phyloP scores from a whole-genome alignment of 2,113 vertebrate genomes.

The Tychaedon coryphoeus region DNA sequence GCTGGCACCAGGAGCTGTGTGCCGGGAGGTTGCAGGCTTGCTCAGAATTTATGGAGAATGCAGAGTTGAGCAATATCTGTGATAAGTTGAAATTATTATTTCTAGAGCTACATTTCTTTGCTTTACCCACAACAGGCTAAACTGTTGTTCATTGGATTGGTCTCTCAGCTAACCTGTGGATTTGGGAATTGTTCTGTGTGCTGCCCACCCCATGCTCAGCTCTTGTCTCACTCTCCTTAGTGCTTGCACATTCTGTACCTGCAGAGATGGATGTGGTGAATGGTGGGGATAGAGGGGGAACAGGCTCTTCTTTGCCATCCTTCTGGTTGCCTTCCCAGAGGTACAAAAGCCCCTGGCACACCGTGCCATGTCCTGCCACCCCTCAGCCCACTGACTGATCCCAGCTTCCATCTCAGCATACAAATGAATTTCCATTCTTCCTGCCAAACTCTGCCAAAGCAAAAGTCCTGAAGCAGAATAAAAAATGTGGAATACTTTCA shows the following conservation, averaged over 20 bases:
- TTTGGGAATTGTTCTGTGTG: not conserved
- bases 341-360: not conserved
- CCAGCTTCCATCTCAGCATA: not conserved
- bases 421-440: not conserved
- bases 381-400: not conserved
- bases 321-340: constrained; percentile 3
- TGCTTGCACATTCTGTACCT: rapidly evolving
- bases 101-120: not conserved
- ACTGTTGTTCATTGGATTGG: not conserved
- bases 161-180: not conserved
- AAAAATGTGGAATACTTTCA: constrained; percentile 43
- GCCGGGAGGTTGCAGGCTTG: not conserved
- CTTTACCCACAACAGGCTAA: not conserved
- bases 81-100: not conserved
- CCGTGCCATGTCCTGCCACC: not conserved
- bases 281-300: not conserved
- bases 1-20: not conserved
- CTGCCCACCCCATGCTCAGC: not conserved
- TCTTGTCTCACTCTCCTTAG: rapidly evolving
- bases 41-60: not conserved
- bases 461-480: constrained; percentile 28
- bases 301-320: not conserved
- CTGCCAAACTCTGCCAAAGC: not conserved
- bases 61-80: not conserved
- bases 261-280: not conserved